Percentiles rank a stretch among this genome's conserved stretches.
phyloP scores from a whole-genome alignment of 2,888 invertebrate genomes.

The Pedicia rivosa region DNA sequence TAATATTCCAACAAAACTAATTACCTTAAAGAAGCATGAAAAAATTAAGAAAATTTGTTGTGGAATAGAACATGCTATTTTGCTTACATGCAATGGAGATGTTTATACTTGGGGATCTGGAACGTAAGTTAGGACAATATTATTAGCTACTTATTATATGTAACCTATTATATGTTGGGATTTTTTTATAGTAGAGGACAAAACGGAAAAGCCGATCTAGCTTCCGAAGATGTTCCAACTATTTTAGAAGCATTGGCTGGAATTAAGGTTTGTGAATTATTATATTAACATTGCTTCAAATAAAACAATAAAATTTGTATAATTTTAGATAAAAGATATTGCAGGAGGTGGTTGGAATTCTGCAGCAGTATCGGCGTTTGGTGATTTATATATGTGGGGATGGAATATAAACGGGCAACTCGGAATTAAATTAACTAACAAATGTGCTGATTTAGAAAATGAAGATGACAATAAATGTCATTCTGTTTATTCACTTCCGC shows the following conservation, averaged over 20 bases:
- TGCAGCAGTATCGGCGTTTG: conserved; percentile 56
- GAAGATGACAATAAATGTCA: conserved; percentile 17
- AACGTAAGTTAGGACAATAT: conserved; percentile 38
- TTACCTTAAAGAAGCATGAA: conserved; percentile 34
- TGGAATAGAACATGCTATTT: conserved; percentile 66
- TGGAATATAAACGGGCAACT: conserved; percentile 81
- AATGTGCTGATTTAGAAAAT: conserved; percentile 5
- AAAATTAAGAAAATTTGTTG: conserved; percentile 47
- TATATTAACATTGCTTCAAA: neutral
- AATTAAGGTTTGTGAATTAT: conserved; percentile 32
- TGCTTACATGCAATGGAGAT: conserved; percentile 50
- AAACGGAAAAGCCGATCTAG: conserved; percentile 53
- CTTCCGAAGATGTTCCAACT: conserved; percentile 42
- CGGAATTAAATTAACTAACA: conserved; percentile 37
- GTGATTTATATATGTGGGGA: conserved; percentile 82
- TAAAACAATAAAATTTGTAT: neutral
- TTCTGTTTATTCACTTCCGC: conserved; percentile 25
- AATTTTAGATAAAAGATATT: conserved; percentile 40
- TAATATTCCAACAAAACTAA: conserved; percentile 40
- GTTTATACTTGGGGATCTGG: conserved; percentile 76
- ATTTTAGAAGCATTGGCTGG: conserved; percentile 61
- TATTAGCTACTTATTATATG: neutral
- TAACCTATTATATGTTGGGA: too few relatives aligned
- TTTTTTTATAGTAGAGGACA: conserved; percentile 58
- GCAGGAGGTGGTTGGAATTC: conserved; percentile 81